Conservation (phyloP, 30 jellyfish, hydroid and myxozoan genomes). For the Cassiopea xamachana region DNA sequence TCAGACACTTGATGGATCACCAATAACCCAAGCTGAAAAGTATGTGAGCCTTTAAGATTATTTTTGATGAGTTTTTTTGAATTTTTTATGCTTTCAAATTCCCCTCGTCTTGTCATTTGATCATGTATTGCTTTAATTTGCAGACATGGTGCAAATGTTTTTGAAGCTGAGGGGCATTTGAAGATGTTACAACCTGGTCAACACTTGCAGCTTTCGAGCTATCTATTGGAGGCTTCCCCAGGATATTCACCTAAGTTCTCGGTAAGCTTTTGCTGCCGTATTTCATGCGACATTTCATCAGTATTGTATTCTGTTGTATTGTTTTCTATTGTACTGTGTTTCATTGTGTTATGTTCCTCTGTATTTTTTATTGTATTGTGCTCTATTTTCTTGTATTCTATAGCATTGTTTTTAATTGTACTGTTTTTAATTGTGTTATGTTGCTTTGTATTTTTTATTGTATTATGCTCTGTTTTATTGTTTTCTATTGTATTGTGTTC, state of each 20-base stretch:
- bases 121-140: neutral
- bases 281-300: neutral
- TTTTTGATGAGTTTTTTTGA: too few species aligned
- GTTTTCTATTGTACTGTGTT: too few species aligned
- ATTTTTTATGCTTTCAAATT: neutral
- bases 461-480: too few species aligned
- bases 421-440: too few species aligned
- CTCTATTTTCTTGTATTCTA: too few species aligned
- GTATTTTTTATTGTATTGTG: too few species aligned
- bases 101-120: neutral
- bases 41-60: slow-evolving; percentile 3
- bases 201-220: slow-evolving; percentile 37
- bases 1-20: slow-evolving; percentile 43
- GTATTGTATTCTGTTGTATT: too few species aligned
- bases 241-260: slow-evolving; percentile 43
- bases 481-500: too few species aligned
- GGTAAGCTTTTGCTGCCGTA: slow-evolving; percentile 11
- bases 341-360: too few species aligned
- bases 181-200: slow-evolving; percentile 72
- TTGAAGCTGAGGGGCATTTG: slow-evolving; percentile 72
- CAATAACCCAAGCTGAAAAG: slow-evolving; percentile 62
- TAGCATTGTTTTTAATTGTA: too few species aligned
- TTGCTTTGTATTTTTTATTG: too few species aligned
- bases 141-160: slow-evolving; percentile 65
- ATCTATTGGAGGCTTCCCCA: slow-evolving; percentile 57